Percentiles rank a stretch among this genome's conserved stretches.
phyloP scores from a whole-genome alignment of 1,140 invertebrate species.

The Bombus confusus region DNA sequence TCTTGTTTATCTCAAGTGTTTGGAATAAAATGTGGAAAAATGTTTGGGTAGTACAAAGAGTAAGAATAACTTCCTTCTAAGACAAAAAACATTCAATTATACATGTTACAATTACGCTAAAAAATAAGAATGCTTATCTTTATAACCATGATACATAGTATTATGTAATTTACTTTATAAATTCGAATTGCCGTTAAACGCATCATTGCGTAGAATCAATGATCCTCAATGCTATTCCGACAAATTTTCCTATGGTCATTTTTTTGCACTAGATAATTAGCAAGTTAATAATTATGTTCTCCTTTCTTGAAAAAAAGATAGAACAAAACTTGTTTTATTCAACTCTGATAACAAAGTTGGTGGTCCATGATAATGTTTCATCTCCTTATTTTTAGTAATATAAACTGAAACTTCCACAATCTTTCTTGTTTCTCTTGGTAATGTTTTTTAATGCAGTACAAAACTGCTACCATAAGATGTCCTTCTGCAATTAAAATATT shows the following conservation, averaged over 20 bases:
- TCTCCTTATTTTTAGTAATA: slow-evolving; percentile 45
- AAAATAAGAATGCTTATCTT: slow-evolving; percentile 67
- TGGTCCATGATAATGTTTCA: slow-evolving; percentile 65
- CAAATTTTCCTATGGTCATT: slow-evolving; percentile 54
- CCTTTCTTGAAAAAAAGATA: slow-evolving; percentile 51
- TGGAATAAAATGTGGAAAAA: slow-evolving; percentile 47
- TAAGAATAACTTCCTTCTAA: slow-evolving; percentile 46
- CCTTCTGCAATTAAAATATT: slow-evolving; percentile 50
- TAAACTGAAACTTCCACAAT: slow-evolving; percentile 64
- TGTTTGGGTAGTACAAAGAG: slow-evolving; percentile 43
- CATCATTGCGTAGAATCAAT: slow-evolving; percentile 43
- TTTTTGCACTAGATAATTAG: slow-evolving; percentile 51
- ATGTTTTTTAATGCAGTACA: slow-evolving; percentile 56
- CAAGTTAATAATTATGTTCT: slow-evolving; percentile 57
- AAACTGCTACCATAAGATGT: slow-evolving; percentile 61
- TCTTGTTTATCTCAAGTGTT: slow-evolving; percentile 8
- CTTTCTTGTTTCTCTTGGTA: slow-evolving; percentile 51
- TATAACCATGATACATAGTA: slow-evolving; percentile 64
- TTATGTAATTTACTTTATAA: slow-evolving; percentile 66
- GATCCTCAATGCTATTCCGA: slow-evolving; percentile 51
- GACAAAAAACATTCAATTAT: slow-evolving; percentile 61
- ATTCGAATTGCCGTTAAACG: slow-evolving; percentile 53
- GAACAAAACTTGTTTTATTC: slow-evolving; percentile 54
- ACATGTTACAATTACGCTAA: slow-evolving; percentile 70
- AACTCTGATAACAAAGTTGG: slow-evolving; percentile 60